Conservation (phyloP, 2,888 invertebrate species). For the Caenorhabditis doughertyi region DNA sequence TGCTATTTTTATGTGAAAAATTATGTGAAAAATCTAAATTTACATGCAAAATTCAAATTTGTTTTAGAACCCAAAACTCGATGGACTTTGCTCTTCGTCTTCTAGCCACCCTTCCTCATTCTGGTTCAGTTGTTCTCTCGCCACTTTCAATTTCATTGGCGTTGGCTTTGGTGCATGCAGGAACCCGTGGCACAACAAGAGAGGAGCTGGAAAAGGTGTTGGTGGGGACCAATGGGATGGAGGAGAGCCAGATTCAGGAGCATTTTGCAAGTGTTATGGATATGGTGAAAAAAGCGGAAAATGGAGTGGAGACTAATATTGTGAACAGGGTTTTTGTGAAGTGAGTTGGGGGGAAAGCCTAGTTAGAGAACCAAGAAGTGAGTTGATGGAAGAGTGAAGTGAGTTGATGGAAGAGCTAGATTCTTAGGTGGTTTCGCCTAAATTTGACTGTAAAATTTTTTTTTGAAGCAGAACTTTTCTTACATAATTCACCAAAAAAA, state of each 20-base stretch:
- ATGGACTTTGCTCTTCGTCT: constrained; percentile 56
- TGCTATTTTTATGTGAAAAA: no score
- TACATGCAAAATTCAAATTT: no score
- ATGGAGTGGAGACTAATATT: constrained; percentile 26
- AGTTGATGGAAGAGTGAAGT: neutral
- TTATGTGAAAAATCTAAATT: no score
- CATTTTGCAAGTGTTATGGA: constrained; percentile 12
- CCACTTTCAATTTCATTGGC: constrained; percentile 73
- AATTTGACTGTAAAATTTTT: no score
- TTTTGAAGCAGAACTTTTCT: no score
- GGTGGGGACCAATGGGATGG: neutral
- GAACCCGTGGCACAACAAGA: constrained; percentile 30
- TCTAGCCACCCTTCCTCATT: constrained; percentile 15
- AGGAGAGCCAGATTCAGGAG: neutral
- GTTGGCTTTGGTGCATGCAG: constrained; percentile 73
- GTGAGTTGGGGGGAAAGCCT: constrained; percentile 27
- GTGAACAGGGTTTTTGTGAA: constrained; percentile 45
- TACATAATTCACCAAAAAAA: no score
- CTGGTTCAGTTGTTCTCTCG: constrained; percentile 63
- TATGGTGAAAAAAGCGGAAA: constrained; percentile 2
- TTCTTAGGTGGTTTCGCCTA: no score
- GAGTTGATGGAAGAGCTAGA: no score
- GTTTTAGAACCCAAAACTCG: constrained; percentile 38
- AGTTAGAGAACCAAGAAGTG: no score
- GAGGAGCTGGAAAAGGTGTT: constrained; percentile 22